Conservation (phyloP, 2,797 vertebrate genomes). For the Melanotaenia trifasciata region DNA sequence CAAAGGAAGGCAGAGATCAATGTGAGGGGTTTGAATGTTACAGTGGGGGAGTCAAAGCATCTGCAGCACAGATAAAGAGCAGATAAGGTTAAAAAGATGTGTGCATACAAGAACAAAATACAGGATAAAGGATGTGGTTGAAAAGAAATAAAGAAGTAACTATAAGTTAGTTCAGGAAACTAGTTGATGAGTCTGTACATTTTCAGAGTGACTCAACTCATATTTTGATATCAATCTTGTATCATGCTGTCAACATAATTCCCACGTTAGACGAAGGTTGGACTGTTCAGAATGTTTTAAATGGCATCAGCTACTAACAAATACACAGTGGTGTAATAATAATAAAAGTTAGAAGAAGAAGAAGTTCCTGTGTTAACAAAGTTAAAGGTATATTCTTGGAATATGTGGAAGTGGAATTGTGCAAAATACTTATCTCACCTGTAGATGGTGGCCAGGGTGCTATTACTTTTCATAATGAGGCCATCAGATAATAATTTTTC, state of each 20-base stretch:
- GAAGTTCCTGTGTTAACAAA: too few species aligned
- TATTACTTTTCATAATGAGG: too few species aligned
- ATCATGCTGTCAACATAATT: not conserved
- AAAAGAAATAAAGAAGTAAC: constrained; percentile 30
- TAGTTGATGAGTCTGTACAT: not conserved
- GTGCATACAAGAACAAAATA: constrained; percentile 34
- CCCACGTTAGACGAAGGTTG: not conserved
- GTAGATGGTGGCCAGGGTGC: too few species aligned
- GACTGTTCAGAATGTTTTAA: too few species aligned
- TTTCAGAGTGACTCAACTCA: not conserved
- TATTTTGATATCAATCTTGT: not conserved
- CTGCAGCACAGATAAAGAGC: constrained; percentile 26
- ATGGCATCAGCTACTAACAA: too few species aligned
- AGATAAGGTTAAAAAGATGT: constrained; percentile 18
- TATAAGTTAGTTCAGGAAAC: not conserved
- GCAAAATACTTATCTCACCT: too few species aligned
- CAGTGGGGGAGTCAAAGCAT: constrained; percentile 31
- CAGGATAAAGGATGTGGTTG: constrained; percentile 32
- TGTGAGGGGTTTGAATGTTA: constrained; percentile 22
- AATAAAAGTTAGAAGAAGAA: too few species aligned
- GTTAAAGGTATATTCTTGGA: too few species aligned
- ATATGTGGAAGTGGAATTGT: too few species aligned
- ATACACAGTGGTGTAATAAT: too few species aligned
- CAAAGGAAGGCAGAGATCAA: constrained; percentile 30
- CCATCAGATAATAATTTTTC: too few species aligned